Percentiles rank a stretch among this genome's conserved stretches.
Conservation (phyloP, 2,797 vertebrate species). For the Delichon dasypus region DNA sequence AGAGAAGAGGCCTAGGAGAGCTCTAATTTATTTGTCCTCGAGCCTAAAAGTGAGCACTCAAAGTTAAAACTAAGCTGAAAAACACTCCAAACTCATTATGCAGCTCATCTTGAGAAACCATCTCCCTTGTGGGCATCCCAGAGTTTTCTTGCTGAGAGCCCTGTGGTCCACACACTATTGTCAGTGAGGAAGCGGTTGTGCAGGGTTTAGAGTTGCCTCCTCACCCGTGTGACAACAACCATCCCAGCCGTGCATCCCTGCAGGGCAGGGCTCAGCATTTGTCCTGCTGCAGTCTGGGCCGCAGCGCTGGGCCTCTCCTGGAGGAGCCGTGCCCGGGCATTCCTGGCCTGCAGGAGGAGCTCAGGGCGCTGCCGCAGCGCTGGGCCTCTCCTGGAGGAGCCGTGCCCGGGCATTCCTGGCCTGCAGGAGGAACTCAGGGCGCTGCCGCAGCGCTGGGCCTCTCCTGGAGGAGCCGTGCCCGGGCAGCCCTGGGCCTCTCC, state of each 20-base stretch:
- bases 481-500: too few relatives aligned
- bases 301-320: neutral
- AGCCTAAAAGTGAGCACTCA: neutral
- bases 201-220: neutral
- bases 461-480: neutral
- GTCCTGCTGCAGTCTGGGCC: accelerated
- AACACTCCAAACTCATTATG: neutral
- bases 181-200: neutral
- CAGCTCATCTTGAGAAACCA: neutral
- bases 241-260: neutral
- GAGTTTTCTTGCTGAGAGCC: neutral
- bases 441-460: neutral
- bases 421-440: too few relatives aligned
- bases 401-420: too few relatives aligned
- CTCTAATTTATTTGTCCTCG: neutral
- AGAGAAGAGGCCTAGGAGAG: neutral
- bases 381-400: too few relatives aligned
- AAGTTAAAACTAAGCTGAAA: neutral
- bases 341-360: neutral
- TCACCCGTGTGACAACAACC: accelerated
- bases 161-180: accelerated
- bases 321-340: accelerated
- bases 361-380: too few relatives aligned
- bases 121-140: neutral
- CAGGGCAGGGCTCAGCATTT: neutral